Base-by-base conservation (phyloP, 2,888 invertebrate genomes). In the Trichogramma dendrolimi region DNA sequence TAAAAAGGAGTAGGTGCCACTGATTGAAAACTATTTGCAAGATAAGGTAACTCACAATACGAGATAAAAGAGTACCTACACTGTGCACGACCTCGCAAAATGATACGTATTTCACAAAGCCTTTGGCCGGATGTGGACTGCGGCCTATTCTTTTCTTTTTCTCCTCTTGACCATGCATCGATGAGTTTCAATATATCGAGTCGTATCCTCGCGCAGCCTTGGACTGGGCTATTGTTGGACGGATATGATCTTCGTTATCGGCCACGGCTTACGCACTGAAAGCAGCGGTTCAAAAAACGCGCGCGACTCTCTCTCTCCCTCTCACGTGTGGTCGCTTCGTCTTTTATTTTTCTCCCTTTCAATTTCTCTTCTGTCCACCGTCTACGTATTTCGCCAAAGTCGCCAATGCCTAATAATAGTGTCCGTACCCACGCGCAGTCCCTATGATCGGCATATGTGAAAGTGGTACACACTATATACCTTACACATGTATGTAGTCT, bases 51-150 rank as follows among this genome's bases (percentile, higher is more conserved):
- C 27, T 27, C 27, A 27, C 27, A 27, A 27, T 27, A 27, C 27
- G 27, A 27, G 27, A 27, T 27, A 27, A 27, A 27, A 27, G 27
- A 27, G 27, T 3, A 27, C 27, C 27, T 27, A 27, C 27, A 58
- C 62, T 62, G 61, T 61, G 63, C 44, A 52, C 61, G 56, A 65
- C 63, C 65, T 58, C 61, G 53, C 55, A 55, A 67, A 63, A 64
- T 67, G 27, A 27, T 27, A 27, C 27, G 27, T 27, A 27, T 27
- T 27, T 27, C 27, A 27, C 27, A 27, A 27, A 27, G 27, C 27
- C 27, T 27, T 27, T 27, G 71, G 73, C 76, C 79, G 78, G 78
- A 79, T 79, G 78, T 76, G 77, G 77, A 79, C 73, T 78, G 78
- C 75, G 79, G 79, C 78, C 76, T 74, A 69, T 75, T 27, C 27